Base-by-base conservation (phyloP, 2,888 invertebrate genomes). In the Pristionchus fissidentatus region DNA sequence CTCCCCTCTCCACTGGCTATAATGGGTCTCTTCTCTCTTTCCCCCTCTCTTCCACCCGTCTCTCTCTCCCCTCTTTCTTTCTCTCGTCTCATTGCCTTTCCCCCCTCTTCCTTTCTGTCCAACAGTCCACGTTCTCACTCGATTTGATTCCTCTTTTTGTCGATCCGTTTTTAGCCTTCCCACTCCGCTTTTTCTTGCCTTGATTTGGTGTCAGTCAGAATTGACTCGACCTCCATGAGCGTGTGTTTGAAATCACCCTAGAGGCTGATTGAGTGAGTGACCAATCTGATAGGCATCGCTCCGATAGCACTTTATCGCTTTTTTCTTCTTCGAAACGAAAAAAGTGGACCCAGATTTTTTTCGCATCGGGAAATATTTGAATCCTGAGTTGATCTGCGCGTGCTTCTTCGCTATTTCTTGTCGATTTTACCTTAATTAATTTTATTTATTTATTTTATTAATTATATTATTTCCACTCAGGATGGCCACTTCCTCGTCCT, bases 1-100 rank as follows among this genome's bases (percentile, higher is more conserved):
- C 60, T 7, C 22, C 32, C 19, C 70, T 35, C 32, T 77, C 75
- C 75, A 29, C 75, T 73, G 43, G 32, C 73, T 41, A 32, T 73
- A 35, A 77, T 38, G 49, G 75, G 75, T 19, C 75, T 38, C 60
- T 60, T 26, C 75, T 49, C 75, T 49, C 49, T 13, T 32, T 13
- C 29, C 32, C 43, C 77, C 57, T 70, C 26, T 79, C 57, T 26
- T 35, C 49, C n/a, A n/a, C 57, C 46, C 43, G 4, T 32, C 46
- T 22, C 49, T 26, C 49, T 52, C 55, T 38, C 49, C 57, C 79
- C 46, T 77, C 52, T 35, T 26, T 49, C 77, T 26, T 13, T 70
- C 70, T 29, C 70, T 70, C 13, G 8, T 70, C 38, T 70, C 38
- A 10, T 13, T 70, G 10, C 35, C 35, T 5, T 35, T 38, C n/a